Evolutionary conservation across 92 coral and sea anemone species (phyloP).

Genomic region (Bergia puertoricense): DNA sequence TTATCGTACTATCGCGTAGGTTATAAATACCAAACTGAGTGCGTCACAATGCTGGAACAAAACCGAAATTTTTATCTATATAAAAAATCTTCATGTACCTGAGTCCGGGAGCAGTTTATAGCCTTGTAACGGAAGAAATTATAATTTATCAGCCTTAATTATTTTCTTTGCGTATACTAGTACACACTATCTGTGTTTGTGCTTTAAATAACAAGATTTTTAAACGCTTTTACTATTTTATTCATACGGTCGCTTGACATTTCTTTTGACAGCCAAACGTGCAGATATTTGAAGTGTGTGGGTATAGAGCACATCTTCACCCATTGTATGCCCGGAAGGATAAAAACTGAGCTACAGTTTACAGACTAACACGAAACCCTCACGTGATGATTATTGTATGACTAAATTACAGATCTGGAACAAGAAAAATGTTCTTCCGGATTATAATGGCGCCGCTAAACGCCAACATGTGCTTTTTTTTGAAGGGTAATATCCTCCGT

Average conservation of each 20-base stretch:
- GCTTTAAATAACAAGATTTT: too few species aligned
- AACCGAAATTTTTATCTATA: not conserved
- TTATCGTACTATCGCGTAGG: not conserved
- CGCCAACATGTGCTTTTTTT: not conserved
- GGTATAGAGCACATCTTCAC: not conserved
- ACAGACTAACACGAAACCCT: not conserved
- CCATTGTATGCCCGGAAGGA: constrained; percentile 33
- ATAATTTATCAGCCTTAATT: too few species aligned
- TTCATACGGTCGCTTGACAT: not conserved
- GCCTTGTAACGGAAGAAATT: too few species aligned
- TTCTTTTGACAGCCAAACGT: constrained; percentile 11
- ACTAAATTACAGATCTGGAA: not conserved
- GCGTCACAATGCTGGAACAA: constrained; percentile 44
- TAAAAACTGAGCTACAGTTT: constrained; percentile 1
- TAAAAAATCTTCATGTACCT: not conserved
- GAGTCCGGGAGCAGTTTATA: not conserved
- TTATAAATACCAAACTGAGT: not conserved
- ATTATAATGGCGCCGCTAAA: not conserved
- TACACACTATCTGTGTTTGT: too few species aligned
- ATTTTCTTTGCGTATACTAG: too few species aligned
- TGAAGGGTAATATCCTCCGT: constrained; percentile 25
- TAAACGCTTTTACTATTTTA: not conserved
- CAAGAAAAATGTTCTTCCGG: constrained; percentile 13
- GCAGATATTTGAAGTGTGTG: constrained; percentile 29
- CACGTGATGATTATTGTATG: not conserved